These are phyloP conservation scores for Drosophila mettleri DNA, from an alignment of 2,888 invertebrate species.

Conservation along the genomic window DNA sequence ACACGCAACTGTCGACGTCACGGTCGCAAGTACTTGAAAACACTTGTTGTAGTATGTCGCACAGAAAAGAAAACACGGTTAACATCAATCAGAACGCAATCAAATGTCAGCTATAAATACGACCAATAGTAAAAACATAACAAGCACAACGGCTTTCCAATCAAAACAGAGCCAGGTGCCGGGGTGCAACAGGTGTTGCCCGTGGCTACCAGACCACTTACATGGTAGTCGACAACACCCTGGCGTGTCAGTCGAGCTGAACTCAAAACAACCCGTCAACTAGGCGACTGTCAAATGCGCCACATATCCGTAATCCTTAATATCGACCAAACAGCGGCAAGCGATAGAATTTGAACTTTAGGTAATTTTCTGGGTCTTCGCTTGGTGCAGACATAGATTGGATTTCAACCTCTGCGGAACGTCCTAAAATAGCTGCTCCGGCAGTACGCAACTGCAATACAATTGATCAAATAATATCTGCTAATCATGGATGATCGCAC, in stretches of 20 bases:
- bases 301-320: slow-evolving; percentile 53
- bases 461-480: slow-evolving; percentile 3
- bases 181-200: slow-evolving; percentile 62
- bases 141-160: slow-evolving; percentile 57
- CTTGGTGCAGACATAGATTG: slow-evolving; percentile 56
- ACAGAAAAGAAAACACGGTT: slow-evolving; percentile 22
- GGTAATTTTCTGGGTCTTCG: slow-evolving; percentile 68
- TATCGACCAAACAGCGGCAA: slow-evolving; percentile 75
- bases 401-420: slow-evolving; percentile 61
- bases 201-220: slow-evolving; percentile 32
- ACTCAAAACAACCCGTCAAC: slow-evolving; percentile 77
- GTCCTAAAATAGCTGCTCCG: slow-evolving; percentile 31
- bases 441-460: slow-evolving; percentile 4
- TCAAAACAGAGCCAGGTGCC: slow-evolving; percentile 46
- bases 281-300: slow-evolving; percentile 79
- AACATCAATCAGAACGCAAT: slow-evolving; percentile 57
- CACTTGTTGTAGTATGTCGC: slow-evolving; percentile 68
- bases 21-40: slow-evolving; percentile 60
- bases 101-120: slow-evolving; percentile 46
- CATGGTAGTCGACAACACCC: not conserved
- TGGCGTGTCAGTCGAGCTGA: slow-evolving; percentile 56
- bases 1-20: slow-evolving; percentile 64
- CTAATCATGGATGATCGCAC: slow-evolving; percentile 93
- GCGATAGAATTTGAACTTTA: slow-evolving; percentile 64
- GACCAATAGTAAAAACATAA: slow-evolving; percentile 11